Evolutionary conservation across 2,888 invertebrate species (phyloP).

Genomic region (Epirrhoe alternata): DNA sequence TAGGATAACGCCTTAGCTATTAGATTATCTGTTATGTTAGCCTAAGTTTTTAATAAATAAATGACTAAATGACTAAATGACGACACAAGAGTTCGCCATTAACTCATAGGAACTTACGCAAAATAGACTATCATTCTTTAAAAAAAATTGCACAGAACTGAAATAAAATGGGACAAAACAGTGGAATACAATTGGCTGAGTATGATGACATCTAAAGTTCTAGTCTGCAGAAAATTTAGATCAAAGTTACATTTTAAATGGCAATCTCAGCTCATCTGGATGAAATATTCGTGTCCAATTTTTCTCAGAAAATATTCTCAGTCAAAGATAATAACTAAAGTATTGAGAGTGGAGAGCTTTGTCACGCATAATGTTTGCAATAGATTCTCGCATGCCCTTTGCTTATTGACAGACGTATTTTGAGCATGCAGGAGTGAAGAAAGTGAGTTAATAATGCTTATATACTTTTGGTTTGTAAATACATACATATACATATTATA

Average conservation of each 20-base stretch:
- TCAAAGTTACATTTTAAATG: neutral
- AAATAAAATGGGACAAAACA: no score
- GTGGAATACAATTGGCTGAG: no score
- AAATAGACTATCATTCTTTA: no score
- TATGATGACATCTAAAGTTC: neutral
- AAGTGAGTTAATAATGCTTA: neutral
- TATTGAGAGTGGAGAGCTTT: conserved; percentile 2
- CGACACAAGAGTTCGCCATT: no score
- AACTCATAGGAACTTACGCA: no score
- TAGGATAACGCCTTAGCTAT: no score
- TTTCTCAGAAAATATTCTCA: neutral
- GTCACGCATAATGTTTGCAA: conserved; percentile 13
- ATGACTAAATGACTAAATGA: no score
- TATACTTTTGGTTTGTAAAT: no score
- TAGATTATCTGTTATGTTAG: no score
- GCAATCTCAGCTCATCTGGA: neutral
- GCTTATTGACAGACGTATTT: conserved; percentile 13
- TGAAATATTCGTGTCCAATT: conserved; percentile 6
- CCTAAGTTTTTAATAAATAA: no score
- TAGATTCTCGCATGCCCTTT: conserved; percentile 5
- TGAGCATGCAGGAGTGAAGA: neutral
- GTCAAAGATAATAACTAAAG: neutral
- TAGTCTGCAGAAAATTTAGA: neutral
- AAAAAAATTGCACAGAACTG: no score
- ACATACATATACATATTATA: no score